phyloP scores from a whole-genome alignment of 2,888 invertebrate genomes.

The Balanococcus diminutus region DNA sequence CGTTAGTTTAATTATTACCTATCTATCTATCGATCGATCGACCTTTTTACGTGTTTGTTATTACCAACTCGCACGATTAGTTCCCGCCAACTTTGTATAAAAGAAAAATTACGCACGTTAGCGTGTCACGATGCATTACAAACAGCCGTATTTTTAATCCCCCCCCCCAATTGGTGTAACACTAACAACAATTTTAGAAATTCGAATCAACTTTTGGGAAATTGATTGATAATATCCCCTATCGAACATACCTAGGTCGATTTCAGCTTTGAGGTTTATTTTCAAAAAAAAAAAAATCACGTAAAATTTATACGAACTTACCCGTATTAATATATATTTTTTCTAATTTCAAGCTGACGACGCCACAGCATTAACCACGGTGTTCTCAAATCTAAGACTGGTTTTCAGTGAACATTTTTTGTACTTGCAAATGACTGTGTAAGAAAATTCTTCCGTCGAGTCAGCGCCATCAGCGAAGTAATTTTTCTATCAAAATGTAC shows the following conservation, averaged over 20 bases:
- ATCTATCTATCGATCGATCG: not conserved
- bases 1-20: not conserved
- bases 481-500: not conserved
- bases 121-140: not conserved
- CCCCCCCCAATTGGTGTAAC: constrained; percentile 7
- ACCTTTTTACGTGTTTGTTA: not conserved
- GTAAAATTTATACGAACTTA: not conserved
- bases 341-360: constrained; percentile 46
- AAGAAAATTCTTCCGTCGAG: not conserved
- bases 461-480: not conserved
- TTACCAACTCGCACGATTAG: not conserved
- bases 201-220: not conserved
- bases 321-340: constrained; percentile 34
- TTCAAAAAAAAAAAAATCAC: too few species aligned
- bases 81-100: not conserved
- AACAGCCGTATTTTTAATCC: too few species aligned
- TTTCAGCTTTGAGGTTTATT: not conserved
- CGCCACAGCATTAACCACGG: constrained; percentile 15
- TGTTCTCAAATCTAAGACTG: not conserved
- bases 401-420: not conserved
- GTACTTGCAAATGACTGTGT: not conserved
- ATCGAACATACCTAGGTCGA: too few species aligned
- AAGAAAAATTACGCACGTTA: not conserved
- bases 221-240: not conserved
- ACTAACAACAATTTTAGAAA: not conserved